Evolutionary conservation across 1,140 invertebrate genomes (phyloP).

Genomic region (Cotesia glomerata): DNA sequence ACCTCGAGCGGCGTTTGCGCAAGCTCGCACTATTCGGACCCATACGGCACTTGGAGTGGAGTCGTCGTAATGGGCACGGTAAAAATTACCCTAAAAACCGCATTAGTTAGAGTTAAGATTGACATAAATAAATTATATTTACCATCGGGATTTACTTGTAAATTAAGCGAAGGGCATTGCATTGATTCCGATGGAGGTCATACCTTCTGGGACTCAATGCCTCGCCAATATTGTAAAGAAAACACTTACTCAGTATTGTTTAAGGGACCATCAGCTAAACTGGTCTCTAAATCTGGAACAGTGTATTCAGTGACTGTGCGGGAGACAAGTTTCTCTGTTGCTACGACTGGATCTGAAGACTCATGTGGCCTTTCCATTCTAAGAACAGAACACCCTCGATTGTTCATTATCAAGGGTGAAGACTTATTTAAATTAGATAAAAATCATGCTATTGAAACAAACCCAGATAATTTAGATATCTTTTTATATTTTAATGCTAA

Average conservation of each 20-base stretch:
- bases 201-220: constrained; percentile 26
- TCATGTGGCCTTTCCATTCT: constrained; percentile 23
- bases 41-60: no score
- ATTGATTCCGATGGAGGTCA: constrained; percentile 30
- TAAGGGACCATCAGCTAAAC: constrained; percentile 26
- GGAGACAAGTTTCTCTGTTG: constrained; percentile 29
- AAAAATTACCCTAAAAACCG: no score
- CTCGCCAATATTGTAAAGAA: constrained; percentile 5
- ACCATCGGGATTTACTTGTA: constrained; percentile 5
- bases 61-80: no score
- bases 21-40: no score
- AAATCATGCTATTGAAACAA: constrained; percentile 12
- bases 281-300: background rate
- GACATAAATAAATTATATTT: constrained; percentile 25
- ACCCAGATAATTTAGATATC: constrained; percentile 28
- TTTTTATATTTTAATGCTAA: constrained; percentile 28
- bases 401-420: constrained; percentile 34
- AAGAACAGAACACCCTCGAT: constrained; percentile 31
- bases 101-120: background rate
- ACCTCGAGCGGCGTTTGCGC: no score
- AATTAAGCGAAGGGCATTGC: constrained; percentile 22
- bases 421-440: constrained; percentile 16
- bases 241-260: constrained; percentile 28
- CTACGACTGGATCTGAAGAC: background rate
- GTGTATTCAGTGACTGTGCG: constrained; percentile 24